Conservation (phyloP, 2,888 invertebrate genomes). For the Xestobium rufovillosum region DNA sequence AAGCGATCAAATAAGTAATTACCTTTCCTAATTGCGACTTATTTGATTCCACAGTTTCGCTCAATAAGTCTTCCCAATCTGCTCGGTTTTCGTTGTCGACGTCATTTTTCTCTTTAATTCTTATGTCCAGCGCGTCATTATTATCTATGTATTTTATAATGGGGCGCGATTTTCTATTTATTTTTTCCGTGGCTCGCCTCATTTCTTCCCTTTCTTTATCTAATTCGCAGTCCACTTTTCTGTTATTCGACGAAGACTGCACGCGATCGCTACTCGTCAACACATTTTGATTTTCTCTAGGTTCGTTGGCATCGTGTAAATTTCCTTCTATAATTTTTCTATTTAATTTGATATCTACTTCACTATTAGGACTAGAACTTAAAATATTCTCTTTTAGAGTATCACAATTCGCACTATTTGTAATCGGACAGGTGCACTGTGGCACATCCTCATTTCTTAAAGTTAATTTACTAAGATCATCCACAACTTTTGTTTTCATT, state of each 20-base stretch:
- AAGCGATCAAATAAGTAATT: constrained; percentile 33
- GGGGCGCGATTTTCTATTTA: constrained; percentile 36
- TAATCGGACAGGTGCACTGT: too few relatives aligned
- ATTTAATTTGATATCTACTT: neutral
- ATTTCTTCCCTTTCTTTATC: constrained; percentile 38
- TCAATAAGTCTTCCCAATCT: constrained; percentile 41
- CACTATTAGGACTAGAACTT: neutral
- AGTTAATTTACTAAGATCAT: neutral
- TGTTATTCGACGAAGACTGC: neutral
- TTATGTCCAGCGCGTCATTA: constrained; percentile 31
- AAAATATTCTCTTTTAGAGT: too few relatives aligned
- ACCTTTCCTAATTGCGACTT: constrained; percentile 32
- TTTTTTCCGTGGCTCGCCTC: constrained; percentile 37
- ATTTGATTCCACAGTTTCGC: constrained; percentile 35
- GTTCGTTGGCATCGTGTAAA: too few relatives aligned
- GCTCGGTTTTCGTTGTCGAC: constrained; percentile 28
- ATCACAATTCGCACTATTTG: too few relatives aligned
- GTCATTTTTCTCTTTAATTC: constrained; percentile 4
- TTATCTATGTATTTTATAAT: constrained; percentile 37
- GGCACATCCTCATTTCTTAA: neutral
- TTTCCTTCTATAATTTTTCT: neutral
- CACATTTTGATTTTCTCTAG: too few relatives aligned
- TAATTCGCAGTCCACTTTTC: constrained; percentile 31
- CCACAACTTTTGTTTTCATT: neutral
- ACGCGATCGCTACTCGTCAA: too few relatives aligned